A percentile compares a stretch with the other conserved stretches of the same genome.
Conservation (phyloP, 2,113 vertebrate genomes). For the Oxygymnocypris stewartii region DNA sequence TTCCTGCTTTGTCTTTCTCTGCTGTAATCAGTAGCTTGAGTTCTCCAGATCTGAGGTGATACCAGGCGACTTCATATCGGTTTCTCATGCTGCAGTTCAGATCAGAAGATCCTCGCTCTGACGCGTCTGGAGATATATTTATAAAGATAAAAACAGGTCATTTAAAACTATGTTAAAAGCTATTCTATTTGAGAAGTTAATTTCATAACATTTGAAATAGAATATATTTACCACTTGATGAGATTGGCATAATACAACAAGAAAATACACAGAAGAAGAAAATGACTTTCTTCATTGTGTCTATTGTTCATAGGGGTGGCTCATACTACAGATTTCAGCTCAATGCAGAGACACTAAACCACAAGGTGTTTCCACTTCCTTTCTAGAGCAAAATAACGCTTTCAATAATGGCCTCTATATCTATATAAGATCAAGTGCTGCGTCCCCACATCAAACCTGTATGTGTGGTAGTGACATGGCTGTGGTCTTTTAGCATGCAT, state of each 20-base stretch:
- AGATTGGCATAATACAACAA: background rate
- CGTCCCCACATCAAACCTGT: too few species aligned
- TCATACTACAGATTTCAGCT: background rate
- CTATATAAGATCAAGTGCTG: too few species aligned
- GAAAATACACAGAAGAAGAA: conserved; percentile 8
- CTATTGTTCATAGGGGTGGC: accelerated
- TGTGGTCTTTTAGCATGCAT: too few species aligned
- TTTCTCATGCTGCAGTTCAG: background rate
- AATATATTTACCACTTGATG: background rate
- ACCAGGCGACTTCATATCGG: background rate
- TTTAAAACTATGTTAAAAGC: background rate
- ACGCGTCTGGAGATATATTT: background rate
- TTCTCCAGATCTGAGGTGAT: background rate
- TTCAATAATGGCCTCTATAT: too few species aligned
- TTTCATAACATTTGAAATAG: background rate
- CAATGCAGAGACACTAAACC: background rate
- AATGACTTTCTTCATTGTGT: background rate
- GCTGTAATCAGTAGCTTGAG: background rate
- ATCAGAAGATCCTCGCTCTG: background rate
- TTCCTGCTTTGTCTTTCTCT: background rate
- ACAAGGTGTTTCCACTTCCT: background rate
- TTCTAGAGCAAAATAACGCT: background rate
- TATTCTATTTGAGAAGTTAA: background rate
- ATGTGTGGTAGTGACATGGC: too few species aligned
- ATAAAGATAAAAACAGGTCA: background rate